Base-by-base conservation (phyloP, 2,797 vertebrate genomes). In the Pristis pectinata region DNA sequence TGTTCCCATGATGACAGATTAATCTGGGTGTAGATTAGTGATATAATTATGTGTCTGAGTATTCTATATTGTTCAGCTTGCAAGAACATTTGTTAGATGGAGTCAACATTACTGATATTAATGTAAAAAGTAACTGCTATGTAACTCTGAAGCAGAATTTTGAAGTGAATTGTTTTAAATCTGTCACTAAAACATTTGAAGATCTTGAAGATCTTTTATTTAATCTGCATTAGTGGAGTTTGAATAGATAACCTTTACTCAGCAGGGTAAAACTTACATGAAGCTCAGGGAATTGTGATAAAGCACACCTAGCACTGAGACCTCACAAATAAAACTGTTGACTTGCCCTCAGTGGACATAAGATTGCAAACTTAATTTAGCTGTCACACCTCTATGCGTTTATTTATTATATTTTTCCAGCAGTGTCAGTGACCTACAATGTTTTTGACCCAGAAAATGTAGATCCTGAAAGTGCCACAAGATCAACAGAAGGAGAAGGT, bases 311-410 rank as follows among this genome's bases (percentile, higher is more conserved):
- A 74, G 24, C 41, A 74, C 15, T 74, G 92, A 93, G 17, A 67
- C 44, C 44, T 74, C 67, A 49, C 92, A 93, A 72, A 27, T 93
- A 49, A 93, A 72, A 53, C 59, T 74, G 22, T 74, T 30, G 27
- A 19, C 24, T 49, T 49, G 92, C 44, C 67, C 44, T 74, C 92
- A 34, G 92, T 74, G 11, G 92, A 93, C 24, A 72, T 53, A 41
- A 93, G 92, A 49, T 67, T 24, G 41, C 27, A 74, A 74, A 93
- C 70, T 30, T 72, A 93, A 93, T 74, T 74, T 37, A 93, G 92
- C 92, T 93, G 92, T 74, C 92, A 93, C 92, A 93, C 67, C 64
- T 93, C 67, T 74, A 41, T 93, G 92, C 37, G 41, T 93, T 93
- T 93, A 53, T 70, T 93, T 49, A 93, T 93, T 74, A 22, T n/a